Evolutionary conservation across 1,140 invertebrate species (phyloP).

Genomic region (Temnothorax curvispinosus): DNA sequence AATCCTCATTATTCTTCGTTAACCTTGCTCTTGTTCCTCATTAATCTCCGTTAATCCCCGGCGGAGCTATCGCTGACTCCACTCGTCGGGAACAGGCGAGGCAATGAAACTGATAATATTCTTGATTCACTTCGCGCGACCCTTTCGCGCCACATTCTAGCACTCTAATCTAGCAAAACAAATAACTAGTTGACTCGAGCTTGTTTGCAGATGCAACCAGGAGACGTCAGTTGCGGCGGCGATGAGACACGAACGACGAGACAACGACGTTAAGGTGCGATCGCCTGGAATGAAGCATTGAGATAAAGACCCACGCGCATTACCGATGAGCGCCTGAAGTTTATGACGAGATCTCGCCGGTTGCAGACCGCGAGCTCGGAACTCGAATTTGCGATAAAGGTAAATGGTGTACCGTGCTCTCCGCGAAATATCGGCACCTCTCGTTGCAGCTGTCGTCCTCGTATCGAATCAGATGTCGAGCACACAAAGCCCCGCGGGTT

Average conservation of each 20-base stretch:
- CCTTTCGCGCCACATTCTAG: background rate
- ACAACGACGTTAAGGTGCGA: slow-evolving; percentile 20
- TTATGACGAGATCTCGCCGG: slow-evolving; percentile 6
- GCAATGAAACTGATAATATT: slow-evolving; percentile 31
- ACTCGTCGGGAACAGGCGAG: slow-evolving; percentile 5
- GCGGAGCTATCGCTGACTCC: background rate
- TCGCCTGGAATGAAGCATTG: slow-evolving; percentile 43
- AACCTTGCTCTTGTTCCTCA: slow-evolving; percentile 42
- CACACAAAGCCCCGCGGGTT: slow-evolving; percentile 21
- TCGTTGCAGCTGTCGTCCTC: background rate
- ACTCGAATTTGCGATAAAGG: slow-evolving; percentile 19
- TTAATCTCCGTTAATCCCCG: slow-evolving; percentile 48
- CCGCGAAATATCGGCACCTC: slow-evolving; percentile 33
- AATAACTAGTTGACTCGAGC: slow-evolving; percentile 37
- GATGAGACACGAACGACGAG: background rate
- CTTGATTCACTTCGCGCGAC: slow-evolving; percentile 1
- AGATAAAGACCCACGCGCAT: slow-evolving; percentile 32
- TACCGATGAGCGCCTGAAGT: background rate
- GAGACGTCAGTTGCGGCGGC: slow-evolving; percentile 5
- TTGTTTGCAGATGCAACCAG: slow-evolving; percentile 41
- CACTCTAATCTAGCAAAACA: slow-evolving; percentile 39
- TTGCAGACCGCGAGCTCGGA: background rate
- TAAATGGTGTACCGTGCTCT: background rate
- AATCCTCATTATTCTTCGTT: slow-evolving; percentile 46
- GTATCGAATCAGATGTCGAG: slow-evolving; percentile 6